Percentiles rank a stretch among this genome's conserved stretches.
These are phyloP conservation scores for Python bivittatus DNA, from an alignment of 2,113 vertebrate genomes.

Conservation along the genomic window DNA sequence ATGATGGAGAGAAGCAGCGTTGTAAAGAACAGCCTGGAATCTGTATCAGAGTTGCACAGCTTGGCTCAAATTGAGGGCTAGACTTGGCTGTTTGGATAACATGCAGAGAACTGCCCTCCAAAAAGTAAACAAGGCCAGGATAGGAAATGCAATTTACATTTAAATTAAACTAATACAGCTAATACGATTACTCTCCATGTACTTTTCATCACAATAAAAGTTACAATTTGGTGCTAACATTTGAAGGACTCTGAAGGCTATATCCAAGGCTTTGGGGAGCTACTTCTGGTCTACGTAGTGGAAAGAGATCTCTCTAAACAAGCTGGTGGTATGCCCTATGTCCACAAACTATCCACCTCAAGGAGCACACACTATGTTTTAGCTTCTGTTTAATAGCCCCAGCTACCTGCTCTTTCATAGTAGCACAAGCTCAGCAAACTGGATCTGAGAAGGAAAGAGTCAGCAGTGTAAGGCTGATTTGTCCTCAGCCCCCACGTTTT, in stretches of 20 bases:
- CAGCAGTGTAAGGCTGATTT: background rate
- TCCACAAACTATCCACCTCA: background rate
- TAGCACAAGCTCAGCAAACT: background rate
- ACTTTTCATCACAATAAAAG: background rate
- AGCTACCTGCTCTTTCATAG: background rate
- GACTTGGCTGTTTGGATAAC: background rate
- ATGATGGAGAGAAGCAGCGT: background rate
- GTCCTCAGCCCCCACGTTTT: background rate
- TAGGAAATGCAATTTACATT: background rate
- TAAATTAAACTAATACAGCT: background rate
- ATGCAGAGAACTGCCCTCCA: background rate
- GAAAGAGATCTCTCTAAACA: background rate
- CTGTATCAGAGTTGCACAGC: background rate
- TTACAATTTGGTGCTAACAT: background rate
- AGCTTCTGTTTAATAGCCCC: background rate
- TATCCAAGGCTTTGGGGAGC: background rate
- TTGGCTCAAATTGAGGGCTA: background rate
- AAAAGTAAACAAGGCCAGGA: background rate
- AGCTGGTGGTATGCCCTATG: background rate
- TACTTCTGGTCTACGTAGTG: background rate
- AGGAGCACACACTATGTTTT: background rate
- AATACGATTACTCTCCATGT: background rate
- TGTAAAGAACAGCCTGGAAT: background rate
- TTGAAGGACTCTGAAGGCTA: background rate
- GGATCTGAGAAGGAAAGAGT: background rate